These are phyloP conservation scores for Carlito syrichta DNA, from an alignment of 2,113 vertebrate genomes.

Conservation along the genomic window DNA sequence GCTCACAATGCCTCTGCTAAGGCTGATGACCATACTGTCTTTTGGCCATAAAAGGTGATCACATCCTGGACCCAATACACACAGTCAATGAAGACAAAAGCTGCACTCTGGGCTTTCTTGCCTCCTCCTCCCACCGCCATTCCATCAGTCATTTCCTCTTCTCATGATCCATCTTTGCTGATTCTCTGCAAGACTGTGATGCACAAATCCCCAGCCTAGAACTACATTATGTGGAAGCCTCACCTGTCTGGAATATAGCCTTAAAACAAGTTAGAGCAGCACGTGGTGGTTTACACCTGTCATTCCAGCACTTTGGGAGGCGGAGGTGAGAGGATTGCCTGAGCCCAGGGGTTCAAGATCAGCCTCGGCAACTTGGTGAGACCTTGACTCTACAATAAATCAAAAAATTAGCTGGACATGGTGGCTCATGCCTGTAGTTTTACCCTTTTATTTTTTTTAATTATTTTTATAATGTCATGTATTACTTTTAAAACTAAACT, in stretches of 20 bases:
- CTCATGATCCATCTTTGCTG: neutral
- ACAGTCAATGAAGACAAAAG: neutral
- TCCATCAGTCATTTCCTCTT: neutral
- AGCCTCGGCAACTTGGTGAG: no score
- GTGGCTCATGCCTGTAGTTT: no score
- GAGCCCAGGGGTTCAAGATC: no score
- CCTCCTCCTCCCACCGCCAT: no score
- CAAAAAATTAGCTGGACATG: no score
- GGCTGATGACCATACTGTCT: neutral
- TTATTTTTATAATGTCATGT: neutral
- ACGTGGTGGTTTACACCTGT: no score
- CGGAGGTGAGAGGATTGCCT: no score
- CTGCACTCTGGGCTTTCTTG: neutral
- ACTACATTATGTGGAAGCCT: neutral
- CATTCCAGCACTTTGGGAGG: no score
- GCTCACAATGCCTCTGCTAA: neutral
- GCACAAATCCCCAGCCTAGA: neutral
- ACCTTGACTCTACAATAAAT: no score
- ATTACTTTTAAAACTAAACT: slow-evolving; percentile 31
- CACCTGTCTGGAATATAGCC: neutral
- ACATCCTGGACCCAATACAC: neutral
- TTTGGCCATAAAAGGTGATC: neutral
- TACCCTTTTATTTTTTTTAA: neutral
- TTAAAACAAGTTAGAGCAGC: neutral
- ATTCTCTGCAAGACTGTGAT: neutral